Evolutionary conservation across 2,888 invertebrate genomes (phyloP), one percentile per base, ranked within the genome.

Genomic region (Fabriciana adippe): DNA sequence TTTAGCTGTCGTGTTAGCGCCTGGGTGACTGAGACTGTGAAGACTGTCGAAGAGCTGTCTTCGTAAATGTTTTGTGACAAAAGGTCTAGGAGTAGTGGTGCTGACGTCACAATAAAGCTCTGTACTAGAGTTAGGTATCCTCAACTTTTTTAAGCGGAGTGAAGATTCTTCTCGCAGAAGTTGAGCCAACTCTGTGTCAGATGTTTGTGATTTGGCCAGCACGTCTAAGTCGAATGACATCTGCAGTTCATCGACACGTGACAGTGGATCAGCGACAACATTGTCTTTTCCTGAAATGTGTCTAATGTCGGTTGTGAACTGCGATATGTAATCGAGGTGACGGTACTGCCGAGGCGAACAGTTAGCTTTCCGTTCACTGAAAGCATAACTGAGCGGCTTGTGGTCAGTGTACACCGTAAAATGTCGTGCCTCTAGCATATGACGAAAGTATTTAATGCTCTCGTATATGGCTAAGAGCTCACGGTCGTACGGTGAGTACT

Each of bases 251-350:
- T 79, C 75, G 2, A 82, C 67, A 1, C 84, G 70, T 2, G 79
- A 84, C 3, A 85, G 69, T 0, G 79, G 66, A 68, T 86, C 87
- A 0, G 84, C 84, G 0, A 82, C 79, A 0, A 79, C 69, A 56
- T 88, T 86, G 16, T 80, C 74, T 41, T 74, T 69, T 0, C 84
- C 81, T 1, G 76, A 55, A 2, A 87, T 74, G 69, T 84, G 76
- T 2, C 73, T 64, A 3, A 86, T 80, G 61, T 82, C 79, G 0
- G 80, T 84, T 0, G 82, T 78, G 69, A 86, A 87, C 67, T 86
- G 81, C 0, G 76, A 60, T 26, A 86, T 82, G 18, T 74, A 81
- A 60, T 81, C 77, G 0, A 76, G 61, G 62, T 87, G 78, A 2
- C 83, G 67, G 15, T 76, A 71, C 67, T 87, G 84, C 1, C 84